phyloP scores from a whole-genome alignment of 2,888 invertebrate species.

The Drosophila affinis region DNA sequence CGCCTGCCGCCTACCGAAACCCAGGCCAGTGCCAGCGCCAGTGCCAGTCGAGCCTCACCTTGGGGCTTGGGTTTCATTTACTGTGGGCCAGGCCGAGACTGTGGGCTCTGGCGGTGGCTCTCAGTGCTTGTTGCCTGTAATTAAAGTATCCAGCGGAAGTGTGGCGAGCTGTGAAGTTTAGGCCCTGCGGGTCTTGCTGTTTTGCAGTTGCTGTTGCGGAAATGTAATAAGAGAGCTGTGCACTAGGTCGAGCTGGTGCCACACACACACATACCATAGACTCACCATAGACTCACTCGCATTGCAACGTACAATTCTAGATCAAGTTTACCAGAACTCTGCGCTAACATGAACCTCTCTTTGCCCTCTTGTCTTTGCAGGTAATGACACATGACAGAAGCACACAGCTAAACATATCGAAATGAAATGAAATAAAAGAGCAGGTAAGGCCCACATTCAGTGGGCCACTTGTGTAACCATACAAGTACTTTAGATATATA shows the following conservation, averaged over 20 bases:
- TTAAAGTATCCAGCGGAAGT: conserved; percentile 77
- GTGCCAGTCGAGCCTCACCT: conserved; percentile 59
- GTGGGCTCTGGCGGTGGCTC: background rate
- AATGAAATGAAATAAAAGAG: conserved; percentile 3
- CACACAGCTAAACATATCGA: conserved; percentile 21
- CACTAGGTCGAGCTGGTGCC: conserved; percentile 49
- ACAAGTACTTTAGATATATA: background rate
- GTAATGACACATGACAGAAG: conserved; percentile 52
- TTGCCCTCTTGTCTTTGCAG: conserved; percentile 53
- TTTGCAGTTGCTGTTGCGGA: conserved; percentile 51
- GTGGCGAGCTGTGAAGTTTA: conserved; percentile 74
- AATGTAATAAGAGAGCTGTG: conserved; percentile 65
- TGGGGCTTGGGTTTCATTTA: conserved; percentile 73
- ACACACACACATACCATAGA: too few relatives aligned
- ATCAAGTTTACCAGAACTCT: conserved; percentile 1
- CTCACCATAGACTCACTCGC: background rate
- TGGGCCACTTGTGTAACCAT: conserved; percentile 29
- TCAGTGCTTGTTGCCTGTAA: conserved; percentile 64
- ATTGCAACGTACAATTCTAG: background rate
- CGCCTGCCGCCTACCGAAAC: too few relatives aligned
- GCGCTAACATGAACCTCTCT: conserved; percentile 31
- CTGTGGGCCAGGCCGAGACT: conserved; percentile 53
- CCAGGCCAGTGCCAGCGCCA: conserved; percentile 29
- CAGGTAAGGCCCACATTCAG: conserved; percentile 53
- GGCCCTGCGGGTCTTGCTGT: conserved; percentile 8